phyloP scores from a whole-genome alignment of 2,113 vertebrate genomes.

The Cinclus mexicanus region DNA sequence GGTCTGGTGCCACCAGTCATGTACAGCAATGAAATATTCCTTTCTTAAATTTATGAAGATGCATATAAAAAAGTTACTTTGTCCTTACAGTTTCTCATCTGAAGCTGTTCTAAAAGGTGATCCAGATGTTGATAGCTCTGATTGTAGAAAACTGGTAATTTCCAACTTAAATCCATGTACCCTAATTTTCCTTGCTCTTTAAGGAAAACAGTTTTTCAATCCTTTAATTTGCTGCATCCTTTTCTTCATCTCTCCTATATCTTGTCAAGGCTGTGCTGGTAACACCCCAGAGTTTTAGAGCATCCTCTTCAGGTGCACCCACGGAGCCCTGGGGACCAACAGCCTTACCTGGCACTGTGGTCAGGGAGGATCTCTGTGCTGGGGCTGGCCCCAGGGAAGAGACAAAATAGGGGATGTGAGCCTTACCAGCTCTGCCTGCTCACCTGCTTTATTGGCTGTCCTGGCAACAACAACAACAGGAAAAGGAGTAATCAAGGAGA shows the following conservation, averaged over 20 bases:
- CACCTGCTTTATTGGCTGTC: neutral
- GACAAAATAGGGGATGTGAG: neutral
- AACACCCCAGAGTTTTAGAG: neutral
- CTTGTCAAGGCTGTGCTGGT: neutral
- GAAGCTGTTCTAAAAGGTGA: neutral
- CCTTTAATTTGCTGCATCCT: neutral
- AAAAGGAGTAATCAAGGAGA: neutral
- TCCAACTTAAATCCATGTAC: neutral
- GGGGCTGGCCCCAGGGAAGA: neutral
- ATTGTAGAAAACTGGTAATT: neutral
- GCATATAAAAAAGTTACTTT: neutral
- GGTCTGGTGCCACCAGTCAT: neutral
- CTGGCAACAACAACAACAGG: neutral
- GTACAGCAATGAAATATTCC: neutral
- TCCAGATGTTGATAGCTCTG: neutral
- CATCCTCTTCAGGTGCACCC: neutral
- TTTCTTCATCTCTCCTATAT: neutral
- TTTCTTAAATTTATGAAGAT: neutral
- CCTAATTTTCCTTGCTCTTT: neutral
- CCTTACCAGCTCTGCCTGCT: neutral
- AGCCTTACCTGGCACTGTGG: no score
- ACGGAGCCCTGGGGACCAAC: rapidly evolving
- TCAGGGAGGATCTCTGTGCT: no score
- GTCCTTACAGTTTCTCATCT: neutral
- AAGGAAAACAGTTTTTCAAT: neutral